phyloP scores from a whole-genome alignment of 2,797 vertebrate genomes.

The Aselliscus stoliczkanus region DNA sequence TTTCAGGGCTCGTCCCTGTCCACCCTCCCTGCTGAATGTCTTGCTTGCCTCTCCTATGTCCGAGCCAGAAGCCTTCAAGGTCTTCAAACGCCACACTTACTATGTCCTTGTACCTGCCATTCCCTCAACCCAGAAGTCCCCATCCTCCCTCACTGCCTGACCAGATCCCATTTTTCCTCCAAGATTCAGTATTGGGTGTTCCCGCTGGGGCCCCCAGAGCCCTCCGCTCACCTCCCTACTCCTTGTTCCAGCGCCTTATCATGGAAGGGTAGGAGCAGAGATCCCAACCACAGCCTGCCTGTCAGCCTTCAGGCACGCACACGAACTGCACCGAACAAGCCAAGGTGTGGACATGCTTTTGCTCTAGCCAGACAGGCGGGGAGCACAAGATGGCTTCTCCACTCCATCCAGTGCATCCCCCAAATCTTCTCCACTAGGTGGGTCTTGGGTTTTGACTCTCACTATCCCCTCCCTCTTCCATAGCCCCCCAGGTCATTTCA shows the following conservation, averaged over 20 bases:
- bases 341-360: not conserved
- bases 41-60: not conserved
- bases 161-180: not conserved
- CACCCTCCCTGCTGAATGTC: not conserved
- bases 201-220: not conserved
- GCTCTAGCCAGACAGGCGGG: not conserved
- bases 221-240: not conserved
- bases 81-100: not conserved
- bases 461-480: not conserved
- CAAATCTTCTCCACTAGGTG: not conserved
- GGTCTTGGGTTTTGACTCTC: not conserved
- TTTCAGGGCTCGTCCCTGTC: not conserved
- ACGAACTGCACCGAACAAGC: not conserved
- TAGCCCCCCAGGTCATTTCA: not conserved
- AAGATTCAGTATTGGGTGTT: not conserved
- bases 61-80: not conserved
- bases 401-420: not conserved
- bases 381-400: not conserved
- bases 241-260: not conserved
- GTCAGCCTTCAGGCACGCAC: not conserved
- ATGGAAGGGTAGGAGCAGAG: not conserved
- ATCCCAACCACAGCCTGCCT: no score
- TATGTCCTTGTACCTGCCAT: accelerated
- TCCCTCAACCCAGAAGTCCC: no score
- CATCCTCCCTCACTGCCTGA: not conserved